phyloP scores from a whole-genome alignment of 2,888 invertebrate species.

The Dryobota labecula region DNA sequence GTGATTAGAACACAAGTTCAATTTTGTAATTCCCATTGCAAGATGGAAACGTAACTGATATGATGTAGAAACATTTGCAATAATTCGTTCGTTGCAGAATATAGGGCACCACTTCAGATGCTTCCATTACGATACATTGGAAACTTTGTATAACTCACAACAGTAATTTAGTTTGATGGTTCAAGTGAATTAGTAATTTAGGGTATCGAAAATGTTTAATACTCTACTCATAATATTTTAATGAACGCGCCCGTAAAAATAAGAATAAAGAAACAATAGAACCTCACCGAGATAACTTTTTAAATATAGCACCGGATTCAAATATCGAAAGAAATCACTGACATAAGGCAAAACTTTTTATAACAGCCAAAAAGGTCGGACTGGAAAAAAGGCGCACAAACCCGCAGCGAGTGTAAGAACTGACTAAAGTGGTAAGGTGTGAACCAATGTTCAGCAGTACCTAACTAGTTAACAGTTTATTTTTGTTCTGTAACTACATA shows the following conservation, averaged over 20 bases:
- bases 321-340: constrained; percentile 45
- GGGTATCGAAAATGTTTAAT: constrained; percentile 21
- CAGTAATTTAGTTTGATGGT: constrained; percentile 55
- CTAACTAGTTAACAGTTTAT: constrained; percentile 81
- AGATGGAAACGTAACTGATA: constrained; percentile 61
- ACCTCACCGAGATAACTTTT: constrained; percentile 50
- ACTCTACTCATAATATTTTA: background rate
- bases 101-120: constrained; percentile 78
- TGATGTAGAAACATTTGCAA: constrained; percentile 73
- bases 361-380: constrained; percentile 52
- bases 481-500: constrained; percentile 81
- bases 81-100: constrained; percentile 76
- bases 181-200: constrained; percentile 50
- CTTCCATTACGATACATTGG: constrained; percentile 65
- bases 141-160: constrained; percentile 60
- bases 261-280: constrained; percentile 19
- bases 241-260: background rate
- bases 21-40: constrained; percentile 32
- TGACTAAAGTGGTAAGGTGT: constrained; percentile 83
- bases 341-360: constrained; percentile 42
- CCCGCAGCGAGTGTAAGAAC: constrained; percentile 77
- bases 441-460: constrained; percentile 73
- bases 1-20: constrained; percentile 19
- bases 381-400: constrained; percentile 77
- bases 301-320: constrained; percentile 27